Evolutionary conservation across 2,888 invertebrate species (phyloP), one percentile per base, ranked within the genome.

Genomic region (Platycheirus rosarum): DNA sequence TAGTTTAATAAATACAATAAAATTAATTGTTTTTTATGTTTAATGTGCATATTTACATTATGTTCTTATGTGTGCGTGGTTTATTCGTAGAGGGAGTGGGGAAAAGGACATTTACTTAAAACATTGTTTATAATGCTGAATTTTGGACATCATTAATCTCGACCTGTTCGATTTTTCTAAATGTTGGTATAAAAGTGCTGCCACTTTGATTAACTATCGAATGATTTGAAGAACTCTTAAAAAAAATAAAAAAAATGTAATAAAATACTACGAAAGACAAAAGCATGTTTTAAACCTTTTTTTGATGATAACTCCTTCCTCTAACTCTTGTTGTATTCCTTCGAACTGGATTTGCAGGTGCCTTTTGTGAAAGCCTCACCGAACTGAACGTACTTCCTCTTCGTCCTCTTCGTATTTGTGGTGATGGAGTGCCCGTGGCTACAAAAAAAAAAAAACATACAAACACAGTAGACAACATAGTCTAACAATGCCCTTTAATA

Each of bases 311-410:
- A 71, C 90, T 90, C 42, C 90, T 88, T 53, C 86, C 90, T 13
- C 91, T 88, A 7, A 92, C 92, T 77, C 92, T 90, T 3, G 93
- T 93, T 7, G 93, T 93, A 84, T 93, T 93, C 48, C 93, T 89
- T 13, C 93, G 88, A 14, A 93, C 91, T 1, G 92, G 92, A 87
- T 92, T 92, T 68, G 88, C 89, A 60, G 90, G 90, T 6, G 88
- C 87, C 84, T 91, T 91, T 84, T 92, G 92, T 0, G 93, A 92
- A 6, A 93, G 88, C 35, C 93, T 89, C 87, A 93, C 92, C 5
- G 93, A 93, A 86, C 92, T 93, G 85, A 92, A 93, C 32, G 92
- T 92, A 65, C 91, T 90, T 57, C 90, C 89, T 20, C 90, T 88
- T 57, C 90, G 88, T 0, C 90, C 90, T 20, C 90, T 87, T 4